Base-by-base conservation (phyloP, 2,888 invertebrate genomes). In the Cantharis lateralis region DNA sequence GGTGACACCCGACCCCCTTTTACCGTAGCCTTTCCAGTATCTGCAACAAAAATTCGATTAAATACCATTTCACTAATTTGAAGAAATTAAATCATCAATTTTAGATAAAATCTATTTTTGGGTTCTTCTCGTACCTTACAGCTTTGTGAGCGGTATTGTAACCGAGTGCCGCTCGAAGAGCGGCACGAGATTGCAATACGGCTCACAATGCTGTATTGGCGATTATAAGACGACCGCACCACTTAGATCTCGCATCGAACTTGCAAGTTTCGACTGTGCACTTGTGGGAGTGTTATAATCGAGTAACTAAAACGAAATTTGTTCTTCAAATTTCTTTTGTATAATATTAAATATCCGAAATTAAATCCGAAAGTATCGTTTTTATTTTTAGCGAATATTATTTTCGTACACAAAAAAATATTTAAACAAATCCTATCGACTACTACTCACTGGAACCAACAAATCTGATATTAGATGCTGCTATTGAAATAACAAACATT, bases 11-110 rank as follows among this genome's bases (percentile, higher is more conserved):
- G 86, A 81, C 87, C 87, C 85, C 87, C 87, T 82, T 88, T 88
- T 74, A 86, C 86, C 80, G 87, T 85, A 81, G 86, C 85, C 83
- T 88, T 87, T 83, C 87, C 87, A 84, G 87, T 87, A 84, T 89
- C 89, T 89, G 86, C 7, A 88, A 88, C 77, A 83, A 82, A 63
- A 68, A 62, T 0, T 15, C 4, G 13, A 32, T 32, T 32, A 32
- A 32, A 32, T 32, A 32, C 13, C 32, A 32, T 32, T 32, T 32
- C 13, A 13, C 32, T 5, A 13, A 32, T 13, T 32, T 10, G 3
- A 3, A 32, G 2, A 28, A 10, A 10, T 28, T 10, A 11, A 11
- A 61, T 68, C 11, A 62, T 63, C 15, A 62, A 20, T 20, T 70
- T 24, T 32, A 10, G 32, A 70, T 11, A 9, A 62, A 48, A 62